phyloP scores from a whole-genome alignment of 2,888 invertebrate species.

The Ormyrus labotus region DNA sequence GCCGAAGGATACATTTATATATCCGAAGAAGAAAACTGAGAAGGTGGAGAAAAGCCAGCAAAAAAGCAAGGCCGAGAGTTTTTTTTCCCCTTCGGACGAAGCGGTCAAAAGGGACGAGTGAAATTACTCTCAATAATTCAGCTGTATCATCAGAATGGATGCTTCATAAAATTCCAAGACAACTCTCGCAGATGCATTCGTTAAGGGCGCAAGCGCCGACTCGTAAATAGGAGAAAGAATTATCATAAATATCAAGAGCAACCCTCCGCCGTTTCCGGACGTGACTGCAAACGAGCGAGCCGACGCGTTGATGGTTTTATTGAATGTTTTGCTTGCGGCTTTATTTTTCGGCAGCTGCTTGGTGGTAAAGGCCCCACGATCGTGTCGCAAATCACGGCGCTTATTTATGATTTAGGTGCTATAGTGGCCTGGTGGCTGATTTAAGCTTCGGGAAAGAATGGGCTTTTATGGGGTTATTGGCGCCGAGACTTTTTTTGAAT shows the following conservation, averaged over 20 bases:
- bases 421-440: no score
- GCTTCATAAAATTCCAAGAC: slow-evolving; percentile 1
- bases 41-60: no score
- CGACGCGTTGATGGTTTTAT: slow-evolving; percentile 27
- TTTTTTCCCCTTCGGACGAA: neutral
- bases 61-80: neutral
- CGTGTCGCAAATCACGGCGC: no score
- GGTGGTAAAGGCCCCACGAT: no score
- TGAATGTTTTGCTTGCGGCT: slow-evolving; percentile 13
- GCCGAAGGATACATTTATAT: neutral
- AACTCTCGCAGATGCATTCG: slow-evolving; percentile 20
- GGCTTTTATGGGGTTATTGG: no score
- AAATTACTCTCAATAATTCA: slow-evolving; percentile 27
- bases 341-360: no score
- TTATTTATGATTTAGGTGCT: no score
- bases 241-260: neutral
- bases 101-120: neutral
- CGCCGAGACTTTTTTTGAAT: no score
- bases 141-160: slow-evolving; percentile 7
- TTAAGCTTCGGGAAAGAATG: no score
- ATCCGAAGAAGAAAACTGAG: neutral
- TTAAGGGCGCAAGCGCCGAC: neutral
- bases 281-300: neutral
- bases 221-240: neutral
- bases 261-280: neutral